A percentile compares a stretch with the other conserved stretches of the same genome.
Conservation (phyloP, 2,888 invertebrate genomes). For the Archaeoteleia sp. region DNA sequence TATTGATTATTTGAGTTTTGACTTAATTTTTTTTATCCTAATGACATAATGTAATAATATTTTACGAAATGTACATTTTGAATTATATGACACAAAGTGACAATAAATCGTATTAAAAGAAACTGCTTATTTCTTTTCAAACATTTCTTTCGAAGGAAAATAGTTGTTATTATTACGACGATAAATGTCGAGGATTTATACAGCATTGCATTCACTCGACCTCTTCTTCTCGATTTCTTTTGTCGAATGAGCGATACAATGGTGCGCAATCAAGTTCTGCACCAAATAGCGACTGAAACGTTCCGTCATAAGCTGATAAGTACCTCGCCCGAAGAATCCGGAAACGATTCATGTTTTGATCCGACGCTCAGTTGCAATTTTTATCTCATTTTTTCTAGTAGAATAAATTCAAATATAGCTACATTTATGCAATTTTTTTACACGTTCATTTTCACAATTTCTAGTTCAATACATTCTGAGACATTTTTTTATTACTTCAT, state of each 20-base stretch:
- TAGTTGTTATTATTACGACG: slow-evolving; percentile 10
- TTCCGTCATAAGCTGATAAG: slow-evolving; percentile 36
- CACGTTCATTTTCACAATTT: too few species aligned
- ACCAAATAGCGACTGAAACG: slow-evolving; percentile 51
- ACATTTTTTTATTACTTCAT: too few species aligned
- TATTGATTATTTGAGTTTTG: too few species aligned
- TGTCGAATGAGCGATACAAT: slow-evolving; percentile 3
- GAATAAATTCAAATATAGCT: background rate
- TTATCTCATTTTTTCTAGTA: background rate
- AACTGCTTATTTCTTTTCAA: background rate
- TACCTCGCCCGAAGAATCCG: slow-evolving; percentile 45
- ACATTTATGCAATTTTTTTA: too few species aligned
- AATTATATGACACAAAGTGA: background rate
- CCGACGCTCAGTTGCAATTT: background rate
- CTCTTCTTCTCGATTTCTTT: slow-evolving; percentile 2
- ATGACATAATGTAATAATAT: too few species aligned
- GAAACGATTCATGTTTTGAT: slow-evolving; percentile 7
- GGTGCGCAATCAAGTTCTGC: slow-evolving; percentile 54
- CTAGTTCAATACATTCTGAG: too few species aligned
- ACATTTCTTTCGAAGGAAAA: slow-evolving; percentile 13
- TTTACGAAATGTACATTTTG: too few species aligned
- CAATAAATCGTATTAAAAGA: background rate
- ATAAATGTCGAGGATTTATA: slow-evolving; percentile 12
- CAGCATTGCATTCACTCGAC: slow-evolving; percentile 2
- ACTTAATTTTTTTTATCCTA: too few species aligned